Evolutionary conservation across 2,113 vertebrate species (phyloP), one percentile per base, ranked within the genome.

Genomic region (Danionella cerebrum): DNA sequence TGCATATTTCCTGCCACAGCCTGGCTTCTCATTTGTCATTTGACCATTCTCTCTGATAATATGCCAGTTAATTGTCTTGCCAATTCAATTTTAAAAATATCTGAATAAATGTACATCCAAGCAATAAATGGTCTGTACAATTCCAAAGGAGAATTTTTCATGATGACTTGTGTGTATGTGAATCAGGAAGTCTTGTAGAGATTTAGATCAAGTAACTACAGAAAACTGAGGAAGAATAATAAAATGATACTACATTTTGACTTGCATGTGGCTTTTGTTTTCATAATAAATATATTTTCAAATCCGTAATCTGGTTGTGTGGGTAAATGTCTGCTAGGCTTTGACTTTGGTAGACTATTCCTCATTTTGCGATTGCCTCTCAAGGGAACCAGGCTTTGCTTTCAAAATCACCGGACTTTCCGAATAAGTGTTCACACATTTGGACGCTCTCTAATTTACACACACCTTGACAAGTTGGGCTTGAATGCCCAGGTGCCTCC

Each of bases 381-480:
- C 75, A 59, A 78, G 76, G 69, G 75, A 78, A 82, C 80, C 25
- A 51, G 65, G 11, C 12, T 74, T 10, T 42, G 70, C 66, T 4
- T 68, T 65, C 50, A 72, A 82, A 84, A 82, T 53, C 76, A 79
- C 85, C 83, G 85, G 84, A 89, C 86, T 88, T 89, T 88, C 86
- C 85, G 85, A 74, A 47, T 50, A 73, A 57, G 71, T 62, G 55
- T 38, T 41, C 6, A 48, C 65, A 16, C 60, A 48, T n/a, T n/a
- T n/a, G n/a, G n/a, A n/a, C 54, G 41, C 66, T 70, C 52, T 65
- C 48, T 68, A 73, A 67, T 13, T 13, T 64, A 22, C 44, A 0
- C 60, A 60, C 73, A 31, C 9, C 72, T 14, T 70, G 70, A 76
- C 73, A 71, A 72, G 70, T 81, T 80, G 73, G 47, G 53, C 55